Percentiles rank a stretch among this genome's conserved stretches.
phyloP scores from a whole-genome alignment of 2,888 invertebrate genomes.

The Galerucella calmariensis region DNA sequence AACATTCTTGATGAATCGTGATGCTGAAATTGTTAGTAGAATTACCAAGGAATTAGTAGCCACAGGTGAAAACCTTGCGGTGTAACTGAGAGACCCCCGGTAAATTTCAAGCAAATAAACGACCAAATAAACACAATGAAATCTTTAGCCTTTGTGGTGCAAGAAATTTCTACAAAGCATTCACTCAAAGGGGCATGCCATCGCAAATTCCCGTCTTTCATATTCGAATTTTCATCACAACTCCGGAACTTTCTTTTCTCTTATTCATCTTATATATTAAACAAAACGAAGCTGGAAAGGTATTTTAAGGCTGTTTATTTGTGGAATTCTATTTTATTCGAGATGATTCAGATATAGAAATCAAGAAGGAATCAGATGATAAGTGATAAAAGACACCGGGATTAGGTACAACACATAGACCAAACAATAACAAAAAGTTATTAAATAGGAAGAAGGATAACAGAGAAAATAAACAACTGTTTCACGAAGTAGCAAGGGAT shows the following conservation, averaged over 20 bases:
- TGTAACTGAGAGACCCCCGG: conserved; percentile 11
- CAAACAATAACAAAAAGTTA: background rate
- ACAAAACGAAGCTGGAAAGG: background rate
- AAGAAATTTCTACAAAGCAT: conserved; percentile 32
- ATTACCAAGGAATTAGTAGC: conserved; percentile 10
- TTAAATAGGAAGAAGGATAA: background rate
- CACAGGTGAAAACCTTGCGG: conserved; percentile 11
- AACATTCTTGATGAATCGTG: background rate
- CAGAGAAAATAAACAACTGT: background rate
- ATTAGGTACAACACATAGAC: background rate
- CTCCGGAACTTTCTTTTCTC: background rate
- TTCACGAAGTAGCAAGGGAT: background rate
- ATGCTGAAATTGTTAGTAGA: background rate
- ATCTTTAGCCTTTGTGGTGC: conserved; percentile 30
- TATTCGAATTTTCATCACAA: conserved; percentile 11
- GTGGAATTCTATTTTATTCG: background rate
- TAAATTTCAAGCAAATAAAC: conserved; percentile 30
- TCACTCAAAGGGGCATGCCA: conserved; percentile 30
- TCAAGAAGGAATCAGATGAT: too few species aligned
- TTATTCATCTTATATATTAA: background rate
- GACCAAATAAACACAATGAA: conserved; percentile 19
- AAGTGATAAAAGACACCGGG: too few species aligned
- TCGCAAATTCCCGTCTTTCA: background rate
- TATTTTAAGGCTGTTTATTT: background rate
- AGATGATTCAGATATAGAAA: too few species aligned